A percentile compares a stretch with the other conserved stretches of the same genome.
Conservation (phyloP, 2,888 invertebrate genomes). For the Lasius platythorax region DNA sequence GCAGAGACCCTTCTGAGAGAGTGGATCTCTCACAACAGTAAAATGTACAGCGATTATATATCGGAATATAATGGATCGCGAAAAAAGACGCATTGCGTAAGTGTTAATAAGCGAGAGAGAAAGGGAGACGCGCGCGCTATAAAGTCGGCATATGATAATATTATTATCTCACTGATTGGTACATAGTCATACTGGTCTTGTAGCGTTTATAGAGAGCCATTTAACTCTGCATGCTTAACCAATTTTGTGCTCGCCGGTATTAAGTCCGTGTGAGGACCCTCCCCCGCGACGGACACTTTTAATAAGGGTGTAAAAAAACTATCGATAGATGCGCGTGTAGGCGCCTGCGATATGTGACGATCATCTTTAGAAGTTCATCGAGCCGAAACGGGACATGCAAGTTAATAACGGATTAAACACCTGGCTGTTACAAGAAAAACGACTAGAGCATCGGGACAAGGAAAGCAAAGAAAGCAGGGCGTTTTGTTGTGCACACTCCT, state of each 20-base stretch:
- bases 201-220: conserved; percentile 66
- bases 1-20: not conserved
- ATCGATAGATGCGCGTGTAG: conserved; percentile 62
- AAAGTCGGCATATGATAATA: conserved; percentile 58
- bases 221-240: conserved; percentile 81
- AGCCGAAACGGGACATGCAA: conserved; percentile 58
- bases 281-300: conserved; percentile 65
- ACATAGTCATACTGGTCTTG: conserved; percentile 68
- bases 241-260: conserved; percentile 72
- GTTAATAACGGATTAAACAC: conserved; percentile 5
- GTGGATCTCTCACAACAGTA: not conserved
- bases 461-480: conserved; percentile 41
- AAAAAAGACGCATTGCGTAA: not conserved
- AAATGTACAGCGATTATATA: conserved; percentile 45
- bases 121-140: conserved; percentile 13
- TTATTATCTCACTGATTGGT: conserved; percentile 75
- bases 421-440: conserved; percentile 57
- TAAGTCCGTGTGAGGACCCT: conserved; percentile 64
- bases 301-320: conserved; percentile 62
- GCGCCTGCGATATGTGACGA: conserved; percentile 64
- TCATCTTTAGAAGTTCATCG: conserved; percentile 70
- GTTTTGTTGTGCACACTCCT: conserved; percentile 51
- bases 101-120: not conserved
- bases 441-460: conserved; percentile 72
- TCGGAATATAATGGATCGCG: not conserved